These are phyloP conservation scores for Prionailurus bengalensis DNA, from an alignment of 2,113 vertebrate species.

Conservation along the genomic window DNA sequence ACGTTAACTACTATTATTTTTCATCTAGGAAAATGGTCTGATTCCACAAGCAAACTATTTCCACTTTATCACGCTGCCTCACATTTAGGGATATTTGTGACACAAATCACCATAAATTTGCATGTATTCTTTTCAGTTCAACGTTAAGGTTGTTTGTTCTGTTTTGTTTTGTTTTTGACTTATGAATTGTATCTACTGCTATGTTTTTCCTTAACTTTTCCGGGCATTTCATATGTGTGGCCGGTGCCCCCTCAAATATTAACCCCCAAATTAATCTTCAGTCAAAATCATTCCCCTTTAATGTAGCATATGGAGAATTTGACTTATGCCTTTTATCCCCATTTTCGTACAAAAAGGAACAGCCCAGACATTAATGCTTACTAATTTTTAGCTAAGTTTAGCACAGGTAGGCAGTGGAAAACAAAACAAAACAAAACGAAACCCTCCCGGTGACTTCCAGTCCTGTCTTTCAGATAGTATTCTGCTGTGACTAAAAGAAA, in stretches of 20 bases:
- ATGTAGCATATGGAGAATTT: neutral
- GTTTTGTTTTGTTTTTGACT: neutral
- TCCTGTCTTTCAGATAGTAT: neutral
- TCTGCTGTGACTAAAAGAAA: neutral
- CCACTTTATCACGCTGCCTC: neutral
- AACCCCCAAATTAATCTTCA: neutral
- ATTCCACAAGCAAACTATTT: neutral
- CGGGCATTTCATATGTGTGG: neutral
- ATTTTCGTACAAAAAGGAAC: neutral
- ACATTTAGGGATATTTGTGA: neutral
- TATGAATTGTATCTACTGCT: neutral
- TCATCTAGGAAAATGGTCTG: neutral
- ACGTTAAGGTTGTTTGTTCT: neutral
- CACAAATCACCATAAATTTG: neutral
- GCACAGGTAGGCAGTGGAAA: neutral
- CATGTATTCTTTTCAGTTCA: neutral
- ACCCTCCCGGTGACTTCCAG: neutral
- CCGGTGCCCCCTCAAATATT: neutral
- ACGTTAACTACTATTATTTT: neutral
- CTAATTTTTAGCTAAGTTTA: constrained; percentile 20
- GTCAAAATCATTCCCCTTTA: neutral
- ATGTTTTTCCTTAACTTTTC: neutral
- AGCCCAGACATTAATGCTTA: neutral
- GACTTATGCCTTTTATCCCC: neutral
- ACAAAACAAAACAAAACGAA: neutral